Conservation (phyloP, 2,888 invertebrate species). For the Bursaphelenchus okinawaensis region DNA sequence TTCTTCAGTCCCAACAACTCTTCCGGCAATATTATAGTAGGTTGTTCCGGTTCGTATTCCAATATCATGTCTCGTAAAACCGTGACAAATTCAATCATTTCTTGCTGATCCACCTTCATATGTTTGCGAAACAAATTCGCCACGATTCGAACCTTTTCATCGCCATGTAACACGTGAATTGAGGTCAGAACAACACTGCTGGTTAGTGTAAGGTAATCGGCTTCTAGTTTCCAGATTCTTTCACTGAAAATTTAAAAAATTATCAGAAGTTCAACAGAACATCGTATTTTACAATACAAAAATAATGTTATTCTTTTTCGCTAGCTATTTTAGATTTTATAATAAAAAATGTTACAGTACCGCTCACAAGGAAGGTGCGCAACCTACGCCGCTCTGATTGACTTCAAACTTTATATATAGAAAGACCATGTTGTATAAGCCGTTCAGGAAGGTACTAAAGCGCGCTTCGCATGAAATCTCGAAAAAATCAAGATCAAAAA, state of each 20-base stretch:
- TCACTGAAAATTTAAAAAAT: constrained; percentile 17
- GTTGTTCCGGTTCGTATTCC: neutral
- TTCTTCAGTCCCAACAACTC: constrained; percentile 9
- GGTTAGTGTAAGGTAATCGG: constrained; percentile 24
- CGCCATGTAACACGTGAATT: constrained; percentile 1
- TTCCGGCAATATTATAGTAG: neutral
- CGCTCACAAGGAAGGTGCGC: too few species aligned
- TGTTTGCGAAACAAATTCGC: neutral
- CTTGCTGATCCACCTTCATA: neutral
- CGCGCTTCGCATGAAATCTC: too few species aligned
- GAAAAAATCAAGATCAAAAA: neutral
- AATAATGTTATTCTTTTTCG: neutral
- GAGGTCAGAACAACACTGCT: constrained; percentile 20
- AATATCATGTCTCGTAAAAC: neutral
- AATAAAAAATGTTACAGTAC: too few species aligned
- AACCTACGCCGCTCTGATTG: too few species aligned
- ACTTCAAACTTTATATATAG: too few species aligned
- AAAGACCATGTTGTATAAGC: too few species aligned
- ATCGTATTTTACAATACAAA: too few species aligned
- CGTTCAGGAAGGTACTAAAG: too few species aligned
- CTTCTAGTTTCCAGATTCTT: constrained; percentile 21
- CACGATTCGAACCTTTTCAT: neutral
- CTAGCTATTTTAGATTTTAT: neutral
- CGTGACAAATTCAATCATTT: neutral
- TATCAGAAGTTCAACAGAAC: neutral